Evolutionary conservation across 1,140 invertebrate species (phyloP), one percentile per base, ranked within the genome.

Genomic region (Drosophila takahashii): DNA sequence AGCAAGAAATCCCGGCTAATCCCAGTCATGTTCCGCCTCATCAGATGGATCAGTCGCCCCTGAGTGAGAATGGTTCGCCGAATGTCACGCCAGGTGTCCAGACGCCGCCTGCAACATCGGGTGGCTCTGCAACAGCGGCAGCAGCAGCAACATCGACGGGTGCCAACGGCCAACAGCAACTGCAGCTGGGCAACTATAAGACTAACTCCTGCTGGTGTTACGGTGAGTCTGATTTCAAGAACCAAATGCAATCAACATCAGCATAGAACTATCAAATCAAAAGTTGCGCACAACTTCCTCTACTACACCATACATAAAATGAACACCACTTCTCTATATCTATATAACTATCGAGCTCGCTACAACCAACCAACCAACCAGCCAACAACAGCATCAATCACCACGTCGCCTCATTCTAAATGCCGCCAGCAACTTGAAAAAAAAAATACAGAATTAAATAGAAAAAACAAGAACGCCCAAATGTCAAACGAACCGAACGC

Each of bases 181-280:
- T 45, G 59, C 39, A 15, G 39, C 60, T 70, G 48, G 47, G 61
- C 62, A 61, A 77, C 66, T 92, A 66, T 87, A 86, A 87, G 75
- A 83, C 72, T 72, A 81, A 89, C 74, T 90, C 90, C 81, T 92
- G 90, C 86, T 92, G 90, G 90, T 92, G 90, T 87, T 92, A 89
- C 86, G 90, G 90, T 92, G 90, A 92, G 90, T 92, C 81, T 71
- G 86, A 86, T 69, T 69, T 22, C 22, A 76, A 79, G 57, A 79
- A 53, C 73, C 66, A 81, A 77, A 77, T 65, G 73, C 67, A 89
- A 77, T 84, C 84, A 89, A 77, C 83, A 81, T 84, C 81, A 79
- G 72, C 76, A 78, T 77, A 61, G 52, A 77, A 69, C 57, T 50
- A 67, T 67, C 60, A 72, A 41, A 41, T 18, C 42, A 27, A 87